Evolutionary conservation across 2,888 invertebrate genomes (phyloP), one percentile per base, ranked within the genome.

Genomic region (Pseudolycoriella hygida): DNA sequence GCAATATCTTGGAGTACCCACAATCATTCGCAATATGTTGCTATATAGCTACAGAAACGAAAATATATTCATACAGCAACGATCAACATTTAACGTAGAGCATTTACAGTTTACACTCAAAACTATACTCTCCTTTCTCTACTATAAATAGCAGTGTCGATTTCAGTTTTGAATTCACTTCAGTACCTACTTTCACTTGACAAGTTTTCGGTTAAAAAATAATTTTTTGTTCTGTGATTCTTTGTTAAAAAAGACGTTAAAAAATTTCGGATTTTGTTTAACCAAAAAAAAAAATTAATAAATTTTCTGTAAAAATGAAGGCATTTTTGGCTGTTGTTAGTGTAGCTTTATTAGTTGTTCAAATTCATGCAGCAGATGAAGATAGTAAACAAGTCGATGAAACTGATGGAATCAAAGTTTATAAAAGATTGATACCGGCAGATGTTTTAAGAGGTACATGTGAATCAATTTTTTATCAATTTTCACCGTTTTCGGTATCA

Each of bases 401-500:
- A 39, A 61, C 54, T 17, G 69, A 67, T 31, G 70, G 72, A 49
- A 72, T 77, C 43, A 84, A 79, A 63, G 79, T 83, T 41, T 88
- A 74, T 72, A 80, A 77, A 58, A 72, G 89, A 52, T 69, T 88
- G 53, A 88, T 89, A 55, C 88, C 88, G 38, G 89, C 89, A 55
- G 89, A 89, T 66, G 85, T 87, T 34, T 72, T 89, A 50, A 79
- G 89, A 76, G 89, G 89, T 89, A 68, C 25, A 25, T 71, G 53
- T 43, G 15, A 34, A 20, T 42, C 45, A 17, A 8, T 43, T 43
- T 17, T 11, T 31, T 10, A 39, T 17, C 6, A 11, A 17, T 15
- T 39, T 39, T 17, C 11, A 10, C 5, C 8, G 25, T 25, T 25
- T 6, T 25, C 25, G 25, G 25, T 25, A 8, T 25, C 4, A 25